phyloP scores from a whole-genome alignment of 2,888 invertebrate genomes.

The Drosophila phalerata region DNA sequence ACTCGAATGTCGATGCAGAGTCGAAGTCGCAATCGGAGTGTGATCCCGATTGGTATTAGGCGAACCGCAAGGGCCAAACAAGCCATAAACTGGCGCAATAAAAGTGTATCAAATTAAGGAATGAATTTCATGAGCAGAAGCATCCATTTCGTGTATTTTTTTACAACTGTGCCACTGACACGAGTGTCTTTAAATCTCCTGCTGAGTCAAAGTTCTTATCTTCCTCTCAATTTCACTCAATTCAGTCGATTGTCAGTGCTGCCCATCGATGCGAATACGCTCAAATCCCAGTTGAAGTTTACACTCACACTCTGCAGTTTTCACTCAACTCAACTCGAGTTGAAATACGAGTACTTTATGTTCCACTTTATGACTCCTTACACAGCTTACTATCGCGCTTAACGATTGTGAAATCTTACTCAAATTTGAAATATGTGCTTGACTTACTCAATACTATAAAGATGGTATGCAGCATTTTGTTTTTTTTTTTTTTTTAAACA shows the following conservation, averaged over 20 bases:
- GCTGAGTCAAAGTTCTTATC: slow-evolving; percentile 2
- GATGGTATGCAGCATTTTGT: not conserved
- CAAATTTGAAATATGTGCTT: slow-evolving; percentile 25
- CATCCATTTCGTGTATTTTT: slow-evolving; percentile 18
- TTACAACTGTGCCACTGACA: slow-evolving; percentile 32
- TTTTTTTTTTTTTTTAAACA: not conserved
- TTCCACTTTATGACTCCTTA: slow-evolving; percentile 46
- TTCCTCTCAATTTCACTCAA: slow-evolving; percentile 32
- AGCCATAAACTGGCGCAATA: slow-evolving; percentile 77
- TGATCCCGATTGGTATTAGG: slow-evolving; percentile 50
- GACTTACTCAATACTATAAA: slow-evolving; percentile 2
- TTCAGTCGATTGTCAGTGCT: slow-evolving; percentile 15
- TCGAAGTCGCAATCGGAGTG: slow-evolving; percentile 19
- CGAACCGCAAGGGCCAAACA: slow-evolving; percentile 74
- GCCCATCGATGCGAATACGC: slow-evolving; percentile 2
- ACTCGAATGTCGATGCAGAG: slow-evolving; percentile 7
- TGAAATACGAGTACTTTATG: slow-evolving; percentile 37
- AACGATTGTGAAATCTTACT: slow-evolving; percentile 43
- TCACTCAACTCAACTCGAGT: slow-evolving; percentile 22
- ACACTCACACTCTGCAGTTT: not conserved
- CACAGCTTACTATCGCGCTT: slow-evolving; percentile 48
- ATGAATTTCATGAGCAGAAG: slow-evolving; percentile 61
- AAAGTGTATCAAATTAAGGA: slow-evolving; percentile 81
- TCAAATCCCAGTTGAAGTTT: not conserved
- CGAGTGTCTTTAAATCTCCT: slow-evolving; percentile 11